Evolutionary conservation across 2,888 invertebrate species (phyloP).

Genomic region (Spilarctia lutea): DNA sequence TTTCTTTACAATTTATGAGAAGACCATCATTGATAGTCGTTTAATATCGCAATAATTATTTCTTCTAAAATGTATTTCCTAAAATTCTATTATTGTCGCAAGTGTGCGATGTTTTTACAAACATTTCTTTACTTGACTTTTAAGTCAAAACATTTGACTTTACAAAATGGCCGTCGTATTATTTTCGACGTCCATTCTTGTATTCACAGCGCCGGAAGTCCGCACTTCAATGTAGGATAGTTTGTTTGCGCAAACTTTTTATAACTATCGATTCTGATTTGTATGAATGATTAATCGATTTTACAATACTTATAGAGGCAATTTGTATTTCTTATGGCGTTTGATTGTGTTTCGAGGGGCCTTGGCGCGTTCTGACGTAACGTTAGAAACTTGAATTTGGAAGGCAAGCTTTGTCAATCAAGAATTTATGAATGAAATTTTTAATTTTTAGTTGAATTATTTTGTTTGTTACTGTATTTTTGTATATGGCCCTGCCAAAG

Average conservation of each 20-base stretch:
- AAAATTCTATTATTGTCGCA: conserved; percentile 69
- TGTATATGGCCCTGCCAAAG: too few species aligned
- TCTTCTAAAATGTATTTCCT: conserved; percentile 55
- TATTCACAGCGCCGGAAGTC: conserved; percentile 67
- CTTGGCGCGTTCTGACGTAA: neutral
- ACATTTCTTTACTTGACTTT: conserved; percentile 48
- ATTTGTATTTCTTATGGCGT: conserved; percentile 35
- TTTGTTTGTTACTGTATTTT: too few species aligned
- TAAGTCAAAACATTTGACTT: conserved; percentile 79
- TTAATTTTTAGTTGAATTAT: too few species aligned
- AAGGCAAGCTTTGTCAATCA: neutral
- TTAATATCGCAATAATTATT: conserved; percentile 5
- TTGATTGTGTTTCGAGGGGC: conserved; percentile 25
- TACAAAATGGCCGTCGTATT: conserved; percentile 66
- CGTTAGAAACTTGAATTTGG: neutral
- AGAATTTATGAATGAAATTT: too few species aligned
- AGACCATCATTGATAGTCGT: neutral
- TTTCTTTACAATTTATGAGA: neutral
- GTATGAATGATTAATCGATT: conserved; percentile 66
- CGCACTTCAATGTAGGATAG: conserved; percentile 58
- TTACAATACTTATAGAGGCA: conserved; percentile 52
- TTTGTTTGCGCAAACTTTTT: conserved; percentile 57
- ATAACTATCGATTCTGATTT: conserved; percentile 41
- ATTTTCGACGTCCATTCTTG: conserved; percentile 48
- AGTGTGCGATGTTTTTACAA: conserved; percentile 61